These are phyloP conservation scores for Ammodytes marinus DNA, from an alignment of 2,113 vertebrate genomes.

Conservation along the genomic window DNA sequence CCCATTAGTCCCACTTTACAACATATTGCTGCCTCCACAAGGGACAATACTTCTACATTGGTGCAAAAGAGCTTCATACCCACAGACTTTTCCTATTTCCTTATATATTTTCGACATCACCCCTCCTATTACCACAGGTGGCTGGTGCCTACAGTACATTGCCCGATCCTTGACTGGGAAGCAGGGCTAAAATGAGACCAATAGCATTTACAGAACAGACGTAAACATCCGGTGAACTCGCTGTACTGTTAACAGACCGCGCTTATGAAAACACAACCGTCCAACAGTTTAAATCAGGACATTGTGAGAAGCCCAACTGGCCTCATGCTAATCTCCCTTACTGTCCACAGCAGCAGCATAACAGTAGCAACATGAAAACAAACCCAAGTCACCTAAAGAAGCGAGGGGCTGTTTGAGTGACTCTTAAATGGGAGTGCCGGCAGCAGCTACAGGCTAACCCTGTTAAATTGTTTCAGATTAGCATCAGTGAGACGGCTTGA, in stretches of 20 bases:
- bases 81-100: not conserved
- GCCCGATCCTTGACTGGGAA: not conserved
- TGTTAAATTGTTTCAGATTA: conserved; percentile 68
- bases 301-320: not conserved
- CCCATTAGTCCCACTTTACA: not conserved
- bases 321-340: not conserved
- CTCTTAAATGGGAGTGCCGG: conserved; percentile 36
- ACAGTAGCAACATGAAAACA: conserved; percentile 1
- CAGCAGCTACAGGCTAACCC: conserved; percentile 61
- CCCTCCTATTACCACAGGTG: not conserved
- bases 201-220: conserved; percentile 2
- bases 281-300: conserved; percentile 1
- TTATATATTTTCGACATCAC: not conserved
- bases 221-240: conserved; percentile 12
- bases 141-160: not conserved
- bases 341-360: not conserved
- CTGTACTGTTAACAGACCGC: not conserved
- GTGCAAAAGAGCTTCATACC: not conserved
- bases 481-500: conserved; percentile 64
- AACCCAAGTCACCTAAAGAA: not conserved
- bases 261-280: not conserved
- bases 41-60: not conserved
- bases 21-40: not conserved
- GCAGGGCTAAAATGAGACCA: not conserved
- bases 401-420: conserved; percentile 23